Evolutionary conservation across 2,113 vertebrate genomes (phyloP).

Genomic region (Ia io): DNA sequence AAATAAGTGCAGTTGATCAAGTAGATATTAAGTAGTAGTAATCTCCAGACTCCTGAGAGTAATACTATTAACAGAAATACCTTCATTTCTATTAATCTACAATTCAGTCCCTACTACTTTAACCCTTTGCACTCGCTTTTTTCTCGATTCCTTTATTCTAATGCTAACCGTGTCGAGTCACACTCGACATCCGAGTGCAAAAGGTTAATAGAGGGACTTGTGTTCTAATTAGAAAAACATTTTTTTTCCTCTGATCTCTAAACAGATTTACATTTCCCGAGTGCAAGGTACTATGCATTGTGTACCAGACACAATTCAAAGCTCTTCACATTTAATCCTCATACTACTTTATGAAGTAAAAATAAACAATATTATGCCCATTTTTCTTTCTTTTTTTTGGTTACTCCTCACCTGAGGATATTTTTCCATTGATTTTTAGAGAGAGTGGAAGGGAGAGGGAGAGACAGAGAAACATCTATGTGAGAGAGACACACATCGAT

Average conservation of each 20-base stretch:
- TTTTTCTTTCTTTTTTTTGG: no score
- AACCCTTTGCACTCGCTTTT: no score
- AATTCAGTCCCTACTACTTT: background rate
- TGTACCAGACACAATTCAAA: background rate
- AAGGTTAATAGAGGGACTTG: background rate
- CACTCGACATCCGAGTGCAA: no score
- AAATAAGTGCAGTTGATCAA: background rate
- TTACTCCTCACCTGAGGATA: no score
- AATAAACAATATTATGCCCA: background rate
- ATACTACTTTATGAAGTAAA: background rate
- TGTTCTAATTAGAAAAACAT: background rate
- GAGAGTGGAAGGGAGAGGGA: no score
- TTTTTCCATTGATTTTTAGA: no score
- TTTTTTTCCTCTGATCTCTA: background rate
- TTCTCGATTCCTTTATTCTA: no score
- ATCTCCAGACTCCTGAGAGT: background rate
- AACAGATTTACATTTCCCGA: background rate
- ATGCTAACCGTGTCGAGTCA: no score
- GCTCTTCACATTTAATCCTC: background rate
- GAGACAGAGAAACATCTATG: no score
- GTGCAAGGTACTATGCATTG: background rate
- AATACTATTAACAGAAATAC: background rate
- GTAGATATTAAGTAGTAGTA: background rate
- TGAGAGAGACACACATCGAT: no score
- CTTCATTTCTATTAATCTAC: background rate